These are phyloP conservation scores for Himalopsyche japonica DNA, from an alignment of 2,888 invertebrate species.

Conservation along the genomic window DNA sequence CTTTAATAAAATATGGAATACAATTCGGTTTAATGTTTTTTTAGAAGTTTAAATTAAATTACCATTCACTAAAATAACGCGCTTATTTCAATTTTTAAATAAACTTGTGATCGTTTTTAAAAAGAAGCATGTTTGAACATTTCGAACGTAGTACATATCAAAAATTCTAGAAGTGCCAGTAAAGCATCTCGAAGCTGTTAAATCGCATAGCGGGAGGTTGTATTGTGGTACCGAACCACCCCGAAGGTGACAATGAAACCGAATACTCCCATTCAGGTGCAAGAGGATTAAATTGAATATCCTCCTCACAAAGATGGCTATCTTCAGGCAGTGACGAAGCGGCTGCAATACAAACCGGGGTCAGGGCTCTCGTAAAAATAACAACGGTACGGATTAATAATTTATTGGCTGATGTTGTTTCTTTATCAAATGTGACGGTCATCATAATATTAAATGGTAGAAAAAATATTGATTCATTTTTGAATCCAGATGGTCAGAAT, in stretches of 20 bases:
- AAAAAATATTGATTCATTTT: too few relatives aligned
- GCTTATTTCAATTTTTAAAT: too few relatives aligned
- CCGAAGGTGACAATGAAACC: constrained; percentile 16
- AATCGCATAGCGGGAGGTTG: constrained; percentile 13
- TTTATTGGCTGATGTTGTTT: not conserved
- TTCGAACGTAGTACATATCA: not conserved
- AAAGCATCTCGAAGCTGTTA: constrained; percentile 3
- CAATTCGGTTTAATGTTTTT: too few relatives aligned
- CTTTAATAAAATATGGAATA: too few relatives aligned
- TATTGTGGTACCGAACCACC: constrained; percentile 7
- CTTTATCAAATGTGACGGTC: not conserved
- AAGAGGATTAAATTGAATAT: not conserved
- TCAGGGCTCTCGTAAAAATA: not conserved
- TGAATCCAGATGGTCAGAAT: too few relatives aligned
- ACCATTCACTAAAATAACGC: too few relatives aligned
- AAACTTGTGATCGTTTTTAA: too few relatives aligned
- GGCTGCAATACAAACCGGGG: not conserved
- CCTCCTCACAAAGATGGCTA: not conserved
- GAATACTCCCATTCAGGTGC: constrained; percentile 9
- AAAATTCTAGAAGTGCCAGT: not conserved
- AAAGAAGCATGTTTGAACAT: not conserved
- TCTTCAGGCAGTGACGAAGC: not conserved
- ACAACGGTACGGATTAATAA: not conserved
- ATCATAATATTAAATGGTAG: not conserved
- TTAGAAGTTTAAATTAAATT: too few relatives aligned